Evolutionary conservation across 2,797 vertebrate species (phyloP).

Genomic region (Schizothorax lantsangensis): DNA sequence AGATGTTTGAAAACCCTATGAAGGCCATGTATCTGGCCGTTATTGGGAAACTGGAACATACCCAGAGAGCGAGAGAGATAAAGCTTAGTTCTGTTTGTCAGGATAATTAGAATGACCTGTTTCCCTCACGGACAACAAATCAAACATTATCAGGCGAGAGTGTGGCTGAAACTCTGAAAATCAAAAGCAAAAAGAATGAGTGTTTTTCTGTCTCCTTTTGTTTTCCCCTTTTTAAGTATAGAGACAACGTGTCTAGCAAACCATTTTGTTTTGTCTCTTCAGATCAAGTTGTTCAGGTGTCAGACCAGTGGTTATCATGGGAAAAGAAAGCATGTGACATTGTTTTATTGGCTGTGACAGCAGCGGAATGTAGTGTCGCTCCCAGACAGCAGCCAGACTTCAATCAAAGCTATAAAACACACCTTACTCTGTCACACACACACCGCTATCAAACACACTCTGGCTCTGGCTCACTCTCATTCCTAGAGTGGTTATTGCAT

Average conservation of each 20-base stretch:
- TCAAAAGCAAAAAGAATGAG: not conserved
- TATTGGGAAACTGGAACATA: not conserved
- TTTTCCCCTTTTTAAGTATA: slow-evolving; percentile 13
- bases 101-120: slow-evolving; percentile 50
- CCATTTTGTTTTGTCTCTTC: slow-evolving; percentile 52
- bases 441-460: not conserved
- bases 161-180: slow-evolving; percentile 24
- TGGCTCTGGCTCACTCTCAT: not conserved
- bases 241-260: slow-evolving; percentile 26
- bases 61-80: not conserved
- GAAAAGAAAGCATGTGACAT: slow-evolving; percentile 27
- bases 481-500: not conserved
- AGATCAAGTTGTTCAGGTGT: slow-evolving; percentile 52
- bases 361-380: slow-evolving; percentile 49
- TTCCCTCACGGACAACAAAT: slow-evolving; percentile 50
- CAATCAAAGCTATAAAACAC: slow-evolving; percentile 56
- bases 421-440: slow-evolving; percentile 45
- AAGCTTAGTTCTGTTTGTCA: slow-evolving; percentile 32
- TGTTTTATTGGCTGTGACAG: slow-evolving; percentile 55
- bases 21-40: not conserved
- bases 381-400: slow-evolving; percentile 39
- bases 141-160: slow-evolving; percentile 49
- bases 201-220: slow-evolving; percentile 25
- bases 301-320: slow-evolving; percentile 32
- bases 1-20: not conserved